Conservation (phyloP, 2,888 invertebrate species). For the Eubasilissa splendida region DNA sequence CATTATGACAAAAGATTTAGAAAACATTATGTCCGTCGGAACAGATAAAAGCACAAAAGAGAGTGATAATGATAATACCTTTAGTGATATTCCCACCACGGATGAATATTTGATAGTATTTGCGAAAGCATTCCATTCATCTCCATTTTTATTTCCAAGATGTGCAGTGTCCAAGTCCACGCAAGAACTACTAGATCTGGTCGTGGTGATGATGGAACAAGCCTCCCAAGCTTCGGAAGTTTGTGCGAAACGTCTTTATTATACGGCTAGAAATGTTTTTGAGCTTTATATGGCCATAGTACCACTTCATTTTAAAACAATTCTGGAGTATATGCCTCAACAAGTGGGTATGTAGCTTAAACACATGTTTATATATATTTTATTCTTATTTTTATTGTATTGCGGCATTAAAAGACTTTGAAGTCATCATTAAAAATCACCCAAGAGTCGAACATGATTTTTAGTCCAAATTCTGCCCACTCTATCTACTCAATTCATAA, state of each 20-base stretch:
- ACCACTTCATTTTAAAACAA: constrained; percentile 85
- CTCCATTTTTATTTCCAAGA: constrained; percentile 70
- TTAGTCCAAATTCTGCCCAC: too few relatives aligned
- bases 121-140: constrained; percentile 67
- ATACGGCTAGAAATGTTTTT: constrained; percentile 81
- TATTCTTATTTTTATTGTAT: neutral
- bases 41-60: constrained; percentile 62
- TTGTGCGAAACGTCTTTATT: constrained; percentile 78
- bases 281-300: constrained; percentile 85
- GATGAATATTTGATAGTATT: constrained; percentile 68
- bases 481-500: too few relatives aligned
- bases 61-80: neutral
- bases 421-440: neutral
- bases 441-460: too few relatives aligned
- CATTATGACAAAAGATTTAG: constrained; percentile 87
- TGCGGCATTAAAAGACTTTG: neutral
- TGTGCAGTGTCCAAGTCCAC: constrained; percentile 77
- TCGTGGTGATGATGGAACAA: constrained; percentile 78
- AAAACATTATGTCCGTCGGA: constrained; percentile 77
- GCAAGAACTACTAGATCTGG: constrained; percentile 76
- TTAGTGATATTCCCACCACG: constrained; percentile 39
- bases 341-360: constrained; percentile 78
- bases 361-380: neutral
- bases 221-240: constrained; percentile 75
- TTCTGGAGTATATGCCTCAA: constrained; percentile 88